A percentile compares a stretch with the other conserved stretches of the same genome.
These are phyloP conservation scores for Sceloporus undulatus DNA, from an alignment of 2,113 vertebrate genomes.

Conservation along the genomic window DNA sequence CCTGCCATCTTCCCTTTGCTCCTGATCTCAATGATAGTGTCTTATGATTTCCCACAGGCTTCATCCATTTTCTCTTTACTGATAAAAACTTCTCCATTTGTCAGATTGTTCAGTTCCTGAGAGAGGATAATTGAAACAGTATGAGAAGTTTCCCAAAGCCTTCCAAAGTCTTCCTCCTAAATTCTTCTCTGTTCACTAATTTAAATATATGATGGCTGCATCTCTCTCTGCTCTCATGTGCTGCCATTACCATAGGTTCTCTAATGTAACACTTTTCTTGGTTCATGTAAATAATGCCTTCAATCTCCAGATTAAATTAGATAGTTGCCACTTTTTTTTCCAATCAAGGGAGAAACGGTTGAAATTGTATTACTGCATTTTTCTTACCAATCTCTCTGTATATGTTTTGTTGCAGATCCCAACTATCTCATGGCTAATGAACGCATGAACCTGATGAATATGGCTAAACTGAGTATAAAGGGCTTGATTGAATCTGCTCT, in stretches of 20 bases:
- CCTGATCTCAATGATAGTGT: no score
- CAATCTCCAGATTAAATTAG: neutral
- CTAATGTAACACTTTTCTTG: neutral
- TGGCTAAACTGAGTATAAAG: slow-evolving; percentile 99
- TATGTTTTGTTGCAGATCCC: slow-evolving; percentile 81
- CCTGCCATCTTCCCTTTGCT: neutral
- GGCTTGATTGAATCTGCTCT: slow-evolving; percentile 96
- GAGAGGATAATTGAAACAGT: neutral
- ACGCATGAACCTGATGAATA: slow-evolving; percentile 99
- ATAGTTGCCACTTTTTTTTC: neutral
- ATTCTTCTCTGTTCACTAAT: neutral
- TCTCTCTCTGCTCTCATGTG: rapidly evolving
- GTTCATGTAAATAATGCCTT: neutral
- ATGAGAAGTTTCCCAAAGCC: neutral
- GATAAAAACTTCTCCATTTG: neutral
- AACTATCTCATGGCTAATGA: slow-evolving; percentile 98
- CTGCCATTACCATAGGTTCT: rapidly evolving
- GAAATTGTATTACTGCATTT: rapidly evolving
- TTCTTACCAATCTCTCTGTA: neutral
- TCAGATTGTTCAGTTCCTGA: neutral
- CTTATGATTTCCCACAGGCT: neutral
- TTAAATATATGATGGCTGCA: neutral
- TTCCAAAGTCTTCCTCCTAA: neutral
- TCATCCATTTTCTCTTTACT: neutral
- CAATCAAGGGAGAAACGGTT: neutral